These are phyloP conservation scores for Coelopa frigida DNA, from an alignment of 1,140 invertebrate genomes.

Conservation along the genomic window DNA sequence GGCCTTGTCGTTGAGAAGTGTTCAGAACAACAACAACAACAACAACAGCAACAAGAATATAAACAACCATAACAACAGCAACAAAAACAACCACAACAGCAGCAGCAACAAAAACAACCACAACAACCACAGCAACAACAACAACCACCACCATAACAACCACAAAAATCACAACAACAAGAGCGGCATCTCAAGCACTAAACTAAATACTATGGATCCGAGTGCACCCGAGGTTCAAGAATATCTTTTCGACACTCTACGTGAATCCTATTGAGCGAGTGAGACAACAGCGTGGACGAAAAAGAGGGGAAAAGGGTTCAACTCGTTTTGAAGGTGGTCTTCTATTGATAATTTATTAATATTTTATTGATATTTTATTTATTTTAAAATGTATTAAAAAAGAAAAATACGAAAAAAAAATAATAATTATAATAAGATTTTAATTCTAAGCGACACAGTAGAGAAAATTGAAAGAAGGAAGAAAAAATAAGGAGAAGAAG, in stretches of 20 bases:
- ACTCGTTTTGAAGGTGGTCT: too few species aligned
- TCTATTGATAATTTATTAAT: constrained; percentile 55
- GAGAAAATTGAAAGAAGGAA: neutral
- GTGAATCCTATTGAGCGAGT: constrained; percentile 52
- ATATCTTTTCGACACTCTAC: constrained; percentile 54
- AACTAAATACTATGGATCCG: constrained; percentile 51
- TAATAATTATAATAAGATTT: neutral
- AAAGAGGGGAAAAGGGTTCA: too few species aligned
- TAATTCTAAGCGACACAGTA: neutral
- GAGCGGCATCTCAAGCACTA: constrained; percentile 26
- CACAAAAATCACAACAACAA: too few species aligned
- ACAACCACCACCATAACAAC: too few species aligned
- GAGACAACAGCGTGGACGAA: too few species aligned
- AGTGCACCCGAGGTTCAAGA: constrained; percentile 53
- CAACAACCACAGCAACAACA: too few species aligned
- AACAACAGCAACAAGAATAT: too few species aligned
- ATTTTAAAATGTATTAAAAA: neutral
- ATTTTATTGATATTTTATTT: constrained; percentile 42
- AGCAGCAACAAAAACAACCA: too few species aligned
- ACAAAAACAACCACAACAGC: too few species aligned
- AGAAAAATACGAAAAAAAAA: neutral
- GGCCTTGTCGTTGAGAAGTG: constrained; percentile 27
- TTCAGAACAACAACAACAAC: too few species aligned
- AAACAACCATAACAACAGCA: too few species aligned
- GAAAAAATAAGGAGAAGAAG: neutral